These are phyloP conservation scores for Venusia cambrica DNA, from an alignment of 2,888 invertebrate species.

Conservation along the genomic window DNA sequence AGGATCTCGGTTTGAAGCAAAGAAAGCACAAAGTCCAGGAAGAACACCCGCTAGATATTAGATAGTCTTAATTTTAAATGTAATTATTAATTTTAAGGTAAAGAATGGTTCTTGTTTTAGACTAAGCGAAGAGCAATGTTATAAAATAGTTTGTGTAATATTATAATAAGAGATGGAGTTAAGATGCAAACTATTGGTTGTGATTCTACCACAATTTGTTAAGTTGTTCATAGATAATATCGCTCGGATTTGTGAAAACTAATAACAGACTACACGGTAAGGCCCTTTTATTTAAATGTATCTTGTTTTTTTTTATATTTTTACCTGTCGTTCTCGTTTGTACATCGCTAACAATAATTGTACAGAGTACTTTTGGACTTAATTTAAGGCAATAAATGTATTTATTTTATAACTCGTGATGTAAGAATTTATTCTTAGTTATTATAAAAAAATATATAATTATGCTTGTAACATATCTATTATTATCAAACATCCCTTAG, in stretches of 20 bases:
- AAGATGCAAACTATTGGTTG: conserved; percentile 81
- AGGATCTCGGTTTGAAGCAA: conserved; percentile 51
- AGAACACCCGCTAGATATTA: conserved; percentile 75
- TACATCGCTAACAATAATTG: conserved; percentile 81
- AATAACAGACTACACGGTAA: conserved; percentile 67
- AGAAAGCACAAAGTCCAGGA: conserved; percentile 69
- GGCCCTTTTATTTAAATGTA: conserved; percentile 61
- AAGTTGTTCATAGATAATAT: conserved; percentile 73
- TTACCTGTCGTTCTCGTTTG: conserved; percentile 78
- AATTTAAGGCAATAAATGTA: conserved; percentile 82
- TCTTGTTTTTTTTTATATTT: conserved; percentile 66
- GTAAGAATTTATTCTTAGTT: conserved; percentile 82
- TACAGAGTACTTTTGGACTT: conserved; percentile 81
- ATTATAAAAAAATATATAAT: conserved; percentile 81
- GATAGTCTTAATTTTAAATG: conserved; percentile 78
- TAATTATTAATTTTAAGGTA: conserved; percentile 76
- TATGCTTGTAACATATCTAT: conserved; percentile 78
- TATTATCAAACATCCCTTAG: too few relatives aligned
- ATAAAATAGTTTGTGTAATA: conserved; percentile 80
- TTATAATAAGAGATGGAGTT: conserved; percentile 74
- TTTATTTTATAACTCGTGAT: conserved; percentile 82
- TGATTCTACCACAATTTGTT: conserved; percentile 81
- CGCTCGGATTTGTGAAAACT: conserved; percentile 62
- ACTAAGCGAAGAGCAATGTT: conserved; percentile 79
- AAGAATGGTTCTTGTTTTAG: conserved; percentile 80